A percentile compares a stretch with the other conserved stretches of the same genome.
Evolutionary conservation across 1,140 invertebrate genomes (phyloP).

Genomic region (Periplaneta americana): DNA sequence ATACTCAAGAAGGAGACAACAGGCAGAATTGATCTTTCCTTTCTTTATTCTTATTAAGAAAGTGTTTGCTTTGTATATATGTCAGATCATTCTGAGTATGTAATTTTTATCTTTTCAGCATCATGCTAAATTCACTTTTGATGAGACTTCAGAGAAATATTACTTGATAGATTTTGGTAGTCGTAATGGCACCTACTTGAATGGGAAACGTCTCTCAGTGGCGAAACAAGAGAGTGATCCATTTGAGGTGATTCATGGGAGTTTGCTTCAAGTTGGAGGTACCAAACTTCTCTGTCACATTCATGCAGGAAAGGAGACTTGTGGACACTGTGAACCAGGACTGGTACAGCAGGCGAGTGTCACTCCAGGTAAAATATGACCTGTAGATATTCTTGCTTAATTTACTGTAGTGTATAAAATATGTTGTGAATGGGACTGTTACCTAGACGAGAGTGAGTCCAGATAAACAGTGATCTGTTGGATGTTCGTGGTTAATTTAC

Average conservation of each 20-base stretch:
- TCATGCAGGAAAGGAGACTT: slow-evolving; percentile 78
- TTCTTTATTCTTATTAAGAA: too few species aligned
- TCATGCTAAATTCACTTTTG: slow-evolving; percentile 68
- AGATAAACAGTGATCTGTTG: too few species aligned
- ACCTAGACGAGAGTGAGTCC: too few species aligned
- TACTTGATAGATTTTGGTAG: slow-evolving; percentile 75
- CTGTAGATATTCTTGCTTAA: not conserved
- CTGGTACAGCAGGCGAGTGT: slow-evolving; percentile 42
- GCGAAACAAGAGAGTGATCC: slow-evolving; percentile 62
- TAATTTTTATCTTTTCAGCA: slow-evolving; percentile 48
- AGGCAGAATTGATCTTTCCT: too few species aligned
- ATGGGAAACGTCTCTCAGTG: slow-evolving; percentile 67
- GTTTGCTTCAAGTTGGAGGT: slow-evolving; percentile 60
- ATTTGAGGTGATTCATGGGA: slow-evolving; percentile 63
- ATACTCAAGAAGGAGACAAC: too few species aligned
- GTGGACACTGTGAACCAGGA: slow-evolving; percentile 85
- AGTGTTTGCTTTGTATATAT: too few species aligned
- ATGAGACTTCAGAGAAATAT: slow-evolving; percentile 54
- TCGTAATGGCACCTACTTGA: slow-evolving; percentile 80
- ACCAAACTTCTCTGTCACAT: slow-evolving; percentile 81
- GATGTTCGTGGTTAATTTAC: too few species aligned
- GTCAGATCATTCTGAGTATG: too few species aligned
- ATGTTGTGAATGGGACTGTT: too few species aligned
- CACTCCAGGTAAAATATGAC: not conserved
- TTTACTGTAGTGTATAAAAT: not conserved